Base-by-base conservation (phyloP, 2,888 invertebrate species). In the Dynastes hyllus region DNA sequence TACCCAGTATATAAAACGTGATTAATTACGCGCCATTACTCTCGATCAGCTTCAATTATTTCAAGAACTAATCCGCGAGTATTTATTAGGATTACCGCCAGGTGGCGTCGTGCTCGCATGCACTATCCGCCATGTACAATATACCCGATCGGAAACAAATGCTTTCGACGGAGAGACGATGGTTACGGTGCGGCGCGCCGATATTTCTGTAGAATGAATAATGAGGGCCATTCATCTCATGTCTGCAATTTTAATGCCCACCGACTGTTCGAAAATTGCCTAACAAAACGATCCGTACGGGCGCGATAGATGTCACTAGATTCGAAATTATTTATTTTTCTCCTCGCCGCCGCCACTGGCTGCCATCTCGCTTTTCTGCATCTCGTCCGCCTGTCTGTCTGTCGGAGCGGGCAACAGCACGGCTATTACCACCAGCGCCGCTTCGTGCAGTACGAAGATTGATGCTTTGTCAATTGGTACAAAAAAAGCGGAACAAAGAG, bases 231-330 rank as follows among this genome's bases (percentile, higher is more conserved):
- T 73, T 73, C 73, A 73, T 73, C 73, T 73, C 73, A 40, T 40
- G 73, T 73, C 61, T 73, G 73, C 73, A 58, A 73, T 73, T 73
- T 73, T 73, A 73, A 73, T 61, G 73, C 73, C 73, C 58, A 55
- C 50, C 58, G 73, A 73, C 73, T 73, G 73, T 73, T 73, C 40
- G 73, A 73, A 73, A 73, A 73, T 73, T 73, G 73, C 73, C 73
- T 73, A 73, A 73, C 73, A 73, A 73, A 73, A 73, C 73, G 73
- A 73, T 58, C 58, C 73, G 73, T 73, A 53, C 73, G 32, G 22
- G 61, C 22, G 73, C 61, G 37, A 40, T 73, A 58, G 37, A 73
- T 73, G 73, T 73, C 73, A 27, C 73, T 58, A 61, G 73, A 73
- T 73, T 58, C 73, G 40, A 73, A 73, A 73, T 58, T 73, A 73